phyloP scores from a whole-genome alignment of 2,888 invertebrate species.

The Ochlodes sylvanus region DNA sequence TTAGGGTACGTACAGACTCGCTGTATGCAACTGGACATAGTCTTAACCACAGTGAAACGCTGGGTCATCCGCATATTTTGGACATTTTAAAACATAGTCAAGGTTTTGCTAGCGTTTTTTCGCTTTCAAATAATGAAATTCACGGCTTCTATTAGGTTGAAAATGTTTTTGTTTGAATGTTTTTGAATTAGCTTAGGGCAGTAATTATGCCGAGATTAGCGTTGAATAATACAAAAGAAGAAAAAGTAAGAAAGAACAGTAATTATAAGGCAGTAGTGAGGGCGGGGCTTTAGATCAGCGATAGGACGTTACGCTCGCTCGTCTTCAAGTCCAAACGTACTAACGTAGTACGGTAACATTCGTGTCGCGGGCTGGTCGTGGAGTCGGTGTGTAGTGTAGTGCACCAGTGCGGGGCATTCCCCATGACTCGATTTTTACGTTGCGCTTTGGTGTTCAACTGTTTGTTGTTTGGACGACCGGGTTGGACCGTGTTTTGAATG shows the following conservation, averaged over 20 bases:
- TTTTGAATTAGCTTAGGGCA: too few relatives aligned
- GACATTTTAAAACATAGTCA: too few relatives aligned
- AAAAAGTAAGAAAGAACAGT: too few relatives aligned
- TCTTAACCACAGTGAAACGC: neutral
- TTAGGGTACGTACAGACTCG: constrained; percentile 43
- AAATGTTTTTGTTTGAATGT: neutral
- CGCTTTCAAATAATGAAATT: too few relatives aligned
- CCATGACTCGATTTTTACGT: neutral
- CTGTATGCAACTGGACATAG: neutral
- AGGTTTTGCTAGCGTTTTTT: too few relatives aligned
- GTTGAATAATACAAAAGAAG: too few relatives aligned
- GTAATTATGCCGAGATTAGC: too few relatives aligned
- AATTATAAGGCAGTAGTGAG: neutral
- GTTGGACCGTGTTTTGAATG: too few relatives aligned
- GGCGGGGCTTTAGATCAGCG: neutral
- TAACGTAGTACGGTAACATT: constrained; percentile 5
- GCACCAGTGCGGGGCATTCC: too few relatives aligned
- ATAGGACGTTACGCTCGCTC: constrained; percentile 1
- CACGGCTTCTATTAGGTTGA: too few relatives aligned
- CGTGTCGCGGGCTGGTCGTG: neutral
- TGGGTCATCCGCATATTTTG: neutral
- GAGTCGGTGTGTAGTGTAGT: neutral
- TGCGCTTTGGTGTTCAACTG: neutral
- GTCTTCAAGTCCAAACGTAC: neutral
- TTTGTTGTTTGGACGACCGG: too few relatives aligned